Percentiles rank a stretch among this genome's conserved stretches.
These are phyloP conservation scores for Zaprionus capensis DNA, from an alignment of 1,140 invertebrate genomes.

Conservation along the genomic window DNA sequence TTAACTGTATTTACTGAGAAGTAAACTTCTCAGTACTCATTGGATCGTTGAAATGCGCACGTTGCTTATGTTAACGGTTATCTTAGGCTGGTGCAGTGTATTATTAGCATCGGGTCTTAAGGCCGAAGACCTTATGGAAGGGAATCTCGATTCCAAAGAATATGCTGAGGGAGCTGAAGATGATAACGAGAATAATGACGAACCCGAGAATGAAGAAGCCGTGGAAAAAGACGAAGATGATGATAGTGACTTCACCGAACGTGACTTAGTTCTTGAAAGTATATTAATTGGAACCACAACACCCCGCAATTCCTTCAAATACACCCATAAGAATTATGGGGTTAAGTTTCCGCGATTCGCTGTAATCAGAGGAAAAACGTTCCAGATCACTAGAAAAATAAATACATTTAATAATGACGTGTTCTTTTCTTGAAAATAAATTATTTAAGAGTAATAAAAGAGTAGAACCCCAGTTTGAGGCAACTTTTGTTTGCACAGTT, in stretches of 20 bases:
- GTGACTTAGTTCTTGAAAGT: not conserved
- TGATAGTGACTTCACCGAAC: not conserved
- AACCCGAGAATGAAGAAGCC: conserved; percentile 1
- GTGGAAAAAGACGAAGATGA: conserved; percentile 22
- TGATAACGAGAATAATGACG: not conserved
- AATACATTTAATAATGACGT: conserved; percentile 12
- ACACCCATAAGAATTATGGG: conserved; percentile 13
- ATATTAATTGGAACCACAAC: not conserved
- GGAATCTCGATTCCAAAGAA: not conserved
- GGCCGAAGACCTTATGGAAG: not conserved
- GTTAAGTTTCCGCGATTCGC: conserved; percentile 53
- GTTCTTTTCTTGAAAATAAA: conserved; percentile 1
- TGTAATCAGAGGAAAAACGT: conserved; percentile 22
- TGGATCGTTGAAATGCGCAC: conserved; percentile 49
- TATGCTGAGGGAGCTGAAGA: not conserved
- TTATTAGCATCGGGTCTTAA: not conserved
- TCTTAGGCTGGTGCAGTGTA: conserved; percentile 23
- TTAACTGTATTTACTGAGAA: not conserved
- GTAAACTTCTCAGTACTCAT: conserved; percentile 34
- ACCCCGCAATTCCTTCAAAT: conserved; percentile 44
- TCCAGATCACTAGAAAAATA: not conserved
- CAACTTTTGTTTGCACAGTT: conserved; percentile 26
- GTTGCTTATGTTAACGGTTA: conserved; percentile 20
- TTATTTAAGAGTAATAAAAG: not conserved
- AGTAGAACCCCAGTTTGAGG: not conserved